A percentile compares a stretch with the other conserved stretches of the same genome.
These are phyloP conservation scores for Polymixis flavicincta DNA, from an alignment of 2,888 invertebrate species.

Conservation along the genomic window DNA sequence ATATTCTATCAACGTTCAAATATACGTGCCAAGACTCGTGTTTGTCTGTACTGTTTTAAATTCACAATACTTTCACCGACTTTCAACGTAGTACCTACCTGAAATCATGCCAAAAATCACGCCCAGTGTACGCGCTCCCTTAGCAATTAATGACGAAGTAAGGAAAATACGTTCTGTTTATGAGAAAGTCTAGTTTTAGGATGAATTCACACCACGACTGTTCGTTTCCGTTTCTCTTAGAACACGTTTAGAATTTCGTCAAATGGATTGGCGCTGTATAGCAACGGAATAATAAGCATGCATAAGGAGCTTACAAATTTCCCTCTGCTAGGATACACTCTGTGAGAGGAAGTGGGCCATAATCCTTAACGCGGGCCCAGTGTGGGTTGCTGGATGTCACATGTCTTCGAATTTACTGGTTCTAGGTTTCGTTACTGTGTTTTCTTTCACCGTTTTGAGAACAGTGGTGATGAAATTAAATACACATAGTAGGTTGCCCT, in stretches of 20 bases:
- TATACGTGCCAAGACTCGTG: neutral
- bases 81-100: neutral
- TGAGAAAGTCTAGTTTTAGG: neutral
- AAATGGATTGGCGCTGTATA: neutral
- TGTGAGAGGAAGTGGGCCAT: too few relatives aligned
- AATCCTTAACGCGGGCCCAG: too few relatives aligned
- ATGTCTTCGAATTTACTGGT: too few relatives aligned
- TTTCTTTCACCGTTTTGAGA: too few relatives aligned
- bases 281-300: neutral
- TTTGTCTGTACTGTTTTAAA: neutral
- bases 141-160: neutral
- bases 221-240: neutral
- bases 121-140: neutral
- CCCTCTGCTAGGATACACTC: too few relatives aligned
- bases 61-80: neutral
- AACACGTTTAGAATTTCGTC: neutral
- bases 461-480: too few relatives aligned
- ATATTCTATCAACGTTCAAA: neutral
- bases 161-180: neutral
- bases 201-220: neutral
- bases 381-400: too few relatives aligned
- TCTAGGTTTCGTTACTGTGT: too few relatives aligned
- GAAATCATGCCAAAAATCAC: neutral
- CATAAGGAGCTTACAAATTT: too few relatives aligned
- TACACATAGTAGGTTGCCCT: too few relatives aligned